These are phyloP conservation scores for Agrypnia vestita DNA, from an alignment of 1,140 invertebrate species.

Conservation along the genomic window DNA sequence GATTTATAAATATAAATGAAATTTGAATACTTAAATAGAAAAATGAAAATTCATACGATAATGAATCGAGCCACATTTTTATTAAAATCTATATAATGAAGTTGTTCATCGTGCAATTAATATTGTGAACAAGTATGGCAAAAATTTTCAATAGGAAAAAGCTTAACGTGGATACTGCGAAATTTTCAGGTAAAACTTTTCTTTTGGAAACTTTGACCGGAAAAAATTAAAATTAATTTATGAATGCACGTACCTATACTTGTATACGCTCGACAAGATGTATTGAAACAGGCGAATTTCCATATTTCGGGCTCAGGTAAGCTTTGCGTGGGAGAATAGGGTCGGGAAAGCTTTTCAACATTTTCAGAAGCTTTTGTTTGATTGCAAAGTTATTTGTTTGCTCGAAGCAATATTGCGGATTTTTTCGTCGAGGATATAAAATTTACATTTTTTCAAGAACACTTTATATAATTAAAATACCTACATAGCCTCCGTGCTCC, in stretches of 20 bases:
- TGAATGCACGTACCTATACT: conserved; percentile 10
- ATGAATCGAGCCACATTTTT: no score
- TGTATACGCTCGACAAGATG: conserved; percentile 2
- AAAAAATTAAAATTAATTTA: conserved; percentile 28
- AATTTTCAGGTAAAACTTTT: conserved; percentile 16
- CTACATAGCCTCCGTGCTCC: neutral
- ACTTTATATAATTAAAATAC: neutral
- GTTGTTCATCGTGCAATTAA: no score
- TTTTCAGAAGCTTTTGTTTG: conserved; percentile 31
- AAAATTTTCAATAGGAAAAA: no score
- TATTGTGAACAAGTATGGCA: no score
- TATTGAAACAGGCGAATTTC: conserved; percentile 10
- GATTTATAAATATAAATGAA: no score
- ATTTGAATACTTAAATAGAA: no score
- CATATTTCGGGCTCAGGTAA: conserved; percentile 13
- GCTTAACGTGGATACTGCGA: no score
- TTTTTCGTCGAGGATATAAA: neutral
- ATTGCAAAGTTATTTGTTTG: conserved; percentile 38
- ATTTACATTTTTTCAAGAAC: conserved; percentile 16
- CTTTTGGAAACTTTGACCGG: neutral
- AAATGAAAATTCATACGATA: no score
- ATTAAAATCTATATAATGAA: no score
- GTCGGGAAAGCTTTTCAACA: neutral
- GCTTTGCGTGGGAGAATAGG: neutral
- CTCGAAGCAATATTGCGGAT: conserved; percentile 18